Conservation (phyloP, 2,797 vertebrate genomes). For the Helicolenus hilgendorfi region DNA sequence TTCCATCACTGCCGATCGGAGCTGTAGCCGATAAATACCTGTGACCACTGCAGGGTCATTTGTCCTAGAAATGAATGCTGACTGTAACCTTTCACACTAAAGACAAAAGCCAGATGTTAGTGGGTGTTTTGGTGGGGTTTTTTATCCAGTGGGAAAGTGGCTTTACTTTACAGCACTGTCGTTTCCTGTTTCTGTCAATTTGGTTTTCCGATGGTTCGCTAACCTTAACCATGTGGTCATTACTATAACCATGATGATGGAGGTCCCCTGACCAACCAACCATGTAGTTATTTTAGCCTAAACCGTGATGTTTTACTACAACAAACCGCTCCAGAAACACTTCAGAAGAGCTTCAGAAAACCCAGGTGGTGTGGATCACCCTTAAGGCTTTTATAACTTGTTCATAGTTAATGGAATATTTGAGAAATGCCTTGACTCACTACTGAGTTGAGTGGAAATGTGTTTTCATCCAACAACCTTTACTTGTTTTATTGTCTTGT, state of each 20-base stretch:
- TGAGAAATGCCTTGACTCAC: too few species aligned
- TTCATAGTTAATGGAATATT: not conserved
- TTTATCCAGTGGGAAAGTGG: too few species aligned
- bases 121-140: too few species aligned
- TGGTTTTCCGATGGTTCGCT: fast-evolving
- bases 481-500: not conserved
- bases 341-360: not conserved
- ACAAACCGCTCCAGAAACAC: not conserved
- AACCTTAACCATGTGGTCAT: not conserved
- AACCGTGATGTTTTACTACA: not conserved
- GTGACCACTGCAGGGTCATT: too few species aligned
- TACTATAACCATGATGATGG: not conserved
- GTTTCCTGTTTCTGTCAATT: too few species aligned
- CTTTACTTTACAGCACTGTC: too few species aligned
- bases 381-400: not conserved
- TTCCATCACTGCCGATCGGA: fast-evolving
- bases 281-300: not conserved
- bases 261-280: not conserved
- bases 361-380: not conserved
- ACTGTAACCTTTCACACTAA: too few species aligned
- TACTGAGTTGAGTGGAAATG: too few species aligned
- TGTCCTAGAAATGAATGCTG: too few species aligned
- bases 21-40: too few species aligned
- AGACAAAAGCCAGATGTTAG: too few species aligned
- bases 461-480: not conserved